These are phyloP conservation scores for Aphyosemion australe DNA, from an alignment of 2,113 vertebrate species.

Conservation along the genomic window DNA sequence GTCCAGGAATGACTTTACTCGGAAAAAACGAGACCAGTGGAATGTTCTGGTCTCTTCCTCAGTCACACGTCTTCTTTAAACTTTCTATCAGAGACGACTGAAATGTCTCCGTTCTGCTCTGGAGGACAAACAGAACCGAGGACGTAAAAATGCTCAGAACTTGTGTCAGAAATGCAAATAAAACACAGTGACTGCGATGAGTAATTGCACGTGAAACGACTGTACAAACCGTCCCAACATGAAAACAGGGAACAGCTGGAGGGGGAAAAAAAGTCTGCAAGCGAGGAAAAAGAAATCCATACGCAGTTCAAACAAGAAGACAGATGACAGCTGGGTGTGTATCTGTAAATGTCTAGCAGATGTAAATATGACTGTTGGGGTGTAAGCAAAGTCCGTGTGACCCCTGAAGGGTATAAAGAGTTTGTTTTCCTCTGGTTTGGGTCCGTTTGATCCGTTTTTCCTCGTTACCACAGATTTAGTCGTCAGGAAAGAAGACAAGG, in stretches of 20 bases:
- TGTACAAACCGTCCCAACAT: neutral
- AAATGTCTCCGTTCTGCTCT: neutral
- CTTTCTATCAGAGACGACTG: slow-evolving; percentile 25
- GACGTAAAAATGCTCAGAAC: neutral
- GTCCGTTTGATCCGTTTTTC: slow-evolving; percentile 9
- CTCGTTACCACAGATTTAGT: neutral
- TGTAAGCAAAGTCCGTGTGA: slow-evolving; percentile 2
- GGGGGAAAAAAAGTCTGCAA: neutral
- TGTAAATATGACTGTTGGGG: neutral
- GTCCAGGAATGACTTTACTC: slow-evolving; percentile 55
- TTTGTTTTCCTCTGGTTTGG: slow-evolving; percentile 34
- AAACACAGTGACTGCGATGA: neutral
- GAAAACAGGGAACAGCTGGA: neutral
- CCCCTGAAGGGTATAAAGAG: slow-evolving; percentile 9
- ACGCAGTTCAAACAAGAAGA: neutral
- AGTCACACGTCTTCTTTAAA: slow-evolving; percentile 7
- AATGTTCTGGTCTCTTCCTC: slow-evolving; percentile 54
- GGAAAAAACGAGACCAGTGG: slow-evolving; percentile 69
- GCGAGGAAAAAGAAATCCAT: neutral
- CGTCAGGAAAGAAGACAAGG: slow-evolving; percentile 10
- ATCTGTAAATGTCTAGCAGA: slow-evolving; percentile 9
- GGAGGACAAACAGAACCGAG: neutral
- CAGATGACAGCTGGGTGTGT: neutral
- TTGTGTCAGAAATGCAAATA: neutral
- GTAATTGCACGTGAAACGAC: neutral